Evolutionary conservation across 2,113 vertebrate species (phyloP), one percentile per base, ranked within the genome.

Genomic region (Ctenomys sociabilis): DNA sequence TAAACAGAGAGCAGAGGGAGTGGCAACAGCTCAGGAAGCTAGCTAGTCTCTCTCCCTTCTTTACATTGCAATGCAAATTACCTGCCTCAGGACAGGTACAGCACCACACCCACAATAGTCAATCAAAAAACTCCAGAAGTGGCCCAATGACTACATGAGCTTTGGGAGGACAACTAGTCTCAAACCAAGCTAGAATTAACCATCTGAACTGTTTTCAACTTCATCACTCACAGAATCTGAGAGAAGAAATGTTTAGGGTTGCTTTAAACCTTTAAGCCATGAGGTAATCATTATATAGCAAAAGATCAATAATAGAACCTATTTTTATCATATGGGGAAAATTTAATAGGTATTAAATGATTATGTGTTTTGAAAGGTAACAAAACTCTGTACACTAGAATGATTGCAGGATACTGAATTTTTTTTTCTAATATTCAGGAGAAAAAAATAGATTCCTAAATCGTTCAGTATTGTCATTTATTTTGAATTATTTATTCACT

Each of bases 401-500:
- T 49, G 75, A 87, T 3, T 86, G 52, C 57, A 80, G 35, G 26
- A 19, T 30, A 11, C 22, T 4, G 85, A 3, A n/a, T n/a, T 49
- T 0, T 13, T 17, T 72, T 0, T 45, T 49, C 82, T 90, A 82
- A 77, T 32, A 11, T 85, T 0, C 28, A 64, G 19, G 35, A 35
- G 24, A 80, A 91, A 77, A 84, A 88, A 83, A 2, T 24, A 1
- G 30, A 45, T 78, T 93, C 40, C 88, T 30, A 88, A 96, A 89
- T 21, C 81, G 85, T 92, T n/a, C 2, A 85, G 37, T 12, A 59
- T 90, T 95, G 11, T 90, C 0, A n/a, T 78, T 8, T 93, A 19
- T 5, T 93, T 96, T 95, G 83, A 14, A 78, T 49, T 92, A 78
- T 85, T 97, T 78, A 82, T 28, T 68, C 70, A 90, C 85, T n/a